Conservation (phyloP, 2,113 vertebrate genomes). For the Globicephala melas region DNA sequence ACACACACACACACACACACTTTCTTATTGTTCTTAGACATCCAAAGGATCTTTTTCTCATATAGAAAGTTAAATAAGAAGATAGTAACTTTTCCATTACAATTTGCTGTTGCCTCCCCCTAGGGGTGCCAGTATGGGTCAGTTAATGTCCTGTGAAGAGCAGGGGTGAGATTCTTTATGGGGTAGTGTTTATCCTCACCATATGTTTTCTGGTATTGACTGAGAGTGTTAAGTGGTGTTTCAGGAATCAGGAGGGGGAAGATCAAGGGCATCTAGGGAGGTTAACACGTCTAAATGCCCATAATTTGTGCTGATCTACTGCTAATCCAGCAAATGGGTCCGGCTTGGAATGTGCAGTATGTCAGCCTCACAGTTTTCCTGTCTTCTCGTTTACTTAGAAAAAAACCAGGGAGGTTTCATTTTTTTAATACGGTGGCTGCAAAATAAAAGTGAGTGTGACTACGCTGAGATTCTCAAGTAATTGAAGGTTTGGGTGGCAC, state of each 20-base stretch:
- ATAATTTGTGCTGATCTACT: conserved; percentile 77
- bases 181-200: conserved; percentile 52
- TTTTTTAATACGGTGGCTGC: neutral
- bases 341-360: conserved; percentile 52
- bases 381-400: conserved; percentile 41
- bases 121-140: conserved; percentile 21
- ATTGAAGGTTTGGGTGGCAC: neutral
- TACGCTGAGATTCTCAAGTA: neutral
- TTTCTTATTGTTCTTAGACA: conserved; percentile 8
- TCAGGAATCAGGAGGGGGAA: conserved; percentile 54
- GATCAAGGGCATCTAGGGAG: conserved; percentile 57
- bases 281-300: conserved; percentile 63
- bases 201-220: conserved; percentile 69
- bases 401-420: neutral
- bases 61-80: conserved; percentile 37
- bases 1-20: too few relatives aligned
- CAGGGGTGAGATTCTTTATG: conserved; percentile 70
- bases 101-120: conserved; percentile 25
- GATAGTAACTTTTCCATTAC: conserved; percentile 54
- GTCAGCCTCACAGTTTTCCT: conserved; percentile 58
- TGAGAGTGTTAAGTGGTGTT: conserved; percentile 65
- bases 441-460: conserved; percentile 17
- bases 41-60: conserved; percentile 7
- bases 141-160: conserved; percentile 68
- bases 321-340: conserved; percentile 73